Evolutionary conservation across 1,140 invertebrate species (phyloP), one percentile per base, ranked within the genome.

Genomic region (Pogonomyrmex barbatus): DNA sequence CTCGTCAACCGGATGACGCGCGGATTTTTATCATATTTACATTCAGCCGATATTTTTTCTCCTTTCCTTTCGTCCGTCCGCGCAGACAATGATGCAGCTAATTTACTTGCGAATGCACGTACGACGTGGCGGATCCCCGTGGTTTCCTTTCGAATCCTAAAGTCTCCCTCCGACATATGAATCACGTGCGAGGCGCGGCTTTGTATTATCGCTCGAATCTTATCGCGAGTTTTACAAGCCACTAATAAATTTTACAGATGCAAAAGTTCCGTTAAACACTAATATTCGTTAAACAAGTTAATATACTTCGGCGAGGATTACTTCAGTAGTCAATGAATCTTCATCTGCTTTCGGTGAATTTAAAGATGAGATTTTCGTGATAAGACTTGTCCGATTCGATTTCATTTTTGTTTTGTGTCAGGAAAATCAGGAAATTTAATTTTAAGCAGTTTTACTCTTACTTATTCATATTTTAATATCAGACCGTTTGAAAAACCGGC

Each of bases 91-190:
- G 88, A 89, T 73, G 78, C 73, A 77, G 88, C 85, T 90, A 87
- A 90, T 90, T 90, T 85, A 78, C 58, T 77, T 87, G 88, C 87
- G 88, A 89, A 60, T 70, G 77, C 88, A 90, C 88, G 88, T 90
- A 89, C 85, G 42, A 76, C 62, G 50, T 56, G 73, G 52, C 47
- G 73, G 70, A 77, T 77, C 82, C 33, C 47, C 58, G 60, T 68
- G 71, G 88, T 42, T 83, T 79, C 88, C 85, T 89, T 63, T 89
- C 85, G 84, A 87, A 87, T 89, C 85, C 50, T 83, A 88, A 87
- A 50, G 70, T 39, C 58, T 39, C 39, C 4, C 45, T 58, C 30
- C 73, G 73, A 50, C 17, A 58, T 60, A 60, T 71, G 67, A 60
- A 79, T 65, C 76, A 79, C 12, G 17, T 47, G 30, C 42, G 24